phyloP scores from a whole-genome alignment of 1,140 invertebrate genomes.

The Trachelipus rathkii region DNA sequence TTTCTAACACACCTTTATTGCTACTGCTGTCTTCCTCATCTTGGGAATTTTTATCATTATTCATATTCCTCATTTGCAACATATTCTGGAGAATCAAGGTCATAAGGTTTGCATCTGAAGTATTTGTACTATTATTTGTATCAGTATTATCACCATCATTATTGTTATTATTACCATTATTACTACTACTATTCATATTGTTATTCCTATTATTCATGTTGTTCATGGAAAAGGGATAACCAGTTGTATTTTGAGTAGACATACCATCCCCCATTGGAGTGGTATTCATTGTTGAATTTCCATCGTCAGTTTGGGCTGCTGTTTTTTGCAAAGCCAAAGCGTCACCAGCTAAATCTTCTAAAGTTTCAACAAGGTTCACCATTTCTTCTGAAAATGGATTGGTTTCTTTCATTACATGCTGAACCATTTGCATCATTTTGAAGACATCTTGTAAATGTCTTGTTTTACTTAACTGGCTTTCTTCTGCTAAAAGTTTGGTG shows the following conservation, averaged over 20 bases:
- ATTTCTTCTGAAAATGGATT: background rate
- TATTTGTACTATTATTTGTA: background rate
- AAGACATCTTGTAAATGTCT: too few relatives aligned
- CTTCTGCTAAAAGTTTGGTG: too few relatives aligned
- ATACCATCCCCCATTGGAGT: too few relatives aligned
- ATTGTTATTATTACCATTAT: background rate
- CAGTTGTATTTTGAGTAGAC: too few relatives aligned
- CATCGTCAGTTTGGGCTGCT: background rate
- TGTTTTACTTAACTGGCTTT: too few relatives aligned
- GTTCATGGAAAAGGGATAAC: background rate
- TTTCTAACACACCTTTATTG: background rate
- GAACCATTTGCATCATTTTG: background rate
- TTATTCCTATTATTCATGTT: background rate
- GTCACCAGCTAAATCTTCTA: background rate
- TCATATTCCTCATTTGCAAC: background rate
- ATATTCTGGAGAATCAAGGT: background rate
- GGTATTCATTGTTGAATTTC: background rate
- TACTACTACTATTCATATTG: background rate
- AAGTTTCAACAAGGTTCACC: background rate
- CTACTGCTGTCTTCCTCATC: background rate
- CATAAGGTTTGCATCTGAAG: background rate
- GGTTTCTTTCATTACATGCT: background rate
- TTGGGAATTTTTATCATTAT: background rate
- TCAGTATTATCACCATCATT: background rate
- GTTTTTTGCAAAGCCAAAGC: background rate